Percentiles rank a stretch among this genome's conserved stretches.
Conservation (phyloP, 2,797 vertebrate species). For the Crenuchus spilurus region DNA sequence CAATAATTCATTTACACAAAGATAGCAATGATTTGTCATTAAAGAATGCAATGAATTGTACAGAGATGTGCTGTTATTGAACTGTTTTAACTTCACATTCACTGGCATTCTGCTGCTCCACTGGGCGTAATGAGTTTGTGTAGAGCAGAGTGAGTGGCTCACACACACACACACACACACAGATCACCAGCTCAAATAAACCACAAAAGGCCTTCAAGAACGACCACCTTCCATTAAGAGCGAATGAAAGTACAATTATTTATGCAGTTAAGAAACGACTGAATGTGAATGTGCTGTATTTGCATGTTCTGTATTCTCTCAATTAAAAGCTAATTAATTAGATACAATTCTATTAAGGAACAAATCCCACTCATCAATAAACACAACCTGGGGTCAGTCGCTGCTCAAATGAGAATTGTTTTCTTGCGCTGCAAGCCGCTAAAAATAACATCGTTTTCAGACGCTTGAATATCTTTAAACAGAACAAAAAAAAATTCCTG, state of each 20-base stretch:
- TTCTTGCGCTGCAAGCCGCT: conserved; percentile 64
- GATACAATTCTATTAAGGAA: conserved; percentile 85
- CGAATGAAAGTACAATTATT: conserved; percentile 62
- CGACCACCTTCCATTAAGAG: conserved; percentile 63
- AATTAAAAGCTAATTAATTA: conserved; percentile 88
- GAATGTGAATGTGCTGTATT: conserved; percentile 76
- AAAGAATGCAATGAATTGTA: conserved; percentile 38
- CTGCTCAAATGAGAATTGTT: conserved; percentile 74
- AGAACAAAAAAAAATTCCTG: not conserved
- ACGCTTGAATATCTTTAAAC: conserved; percentile 40
- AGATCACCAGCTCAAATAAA: conserved; percentile 54
- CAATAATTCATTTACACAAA: conserved; percentile 29
- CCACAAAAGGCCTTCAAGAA: conserved; percentile 54
- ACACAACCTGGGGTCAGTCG: conserved; percentile 76
- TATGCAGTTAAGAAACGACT: conserved; percentile 71
- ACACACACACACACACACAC: conserved; percentile 13
- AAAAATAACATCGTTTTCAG: conserved; percentile 67
- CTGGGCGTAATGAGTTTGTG: conserved; percentile 40
- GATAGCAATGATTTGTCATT: conserved; percentile 21
- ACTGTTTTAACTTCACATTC: conserved; percentile 36
- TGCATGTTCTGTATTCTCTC: conserved; percentile 79
- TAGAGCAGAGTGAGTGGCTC: conserved; percentile 21
- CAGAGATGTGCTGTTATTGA: conserved; percentile 26
- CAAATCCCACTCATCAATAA: conserved; percentile 83
- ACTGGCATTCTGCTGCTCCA: conserved; percentile 41